Percentiles rank a stretch among this genome's conserved stretches.
These are phyloP conservation scores for Tenrec ecaudatus DNA, from an alignment of 2,113 vertebrate genomes.

Conservation along the genomic window DNA sequence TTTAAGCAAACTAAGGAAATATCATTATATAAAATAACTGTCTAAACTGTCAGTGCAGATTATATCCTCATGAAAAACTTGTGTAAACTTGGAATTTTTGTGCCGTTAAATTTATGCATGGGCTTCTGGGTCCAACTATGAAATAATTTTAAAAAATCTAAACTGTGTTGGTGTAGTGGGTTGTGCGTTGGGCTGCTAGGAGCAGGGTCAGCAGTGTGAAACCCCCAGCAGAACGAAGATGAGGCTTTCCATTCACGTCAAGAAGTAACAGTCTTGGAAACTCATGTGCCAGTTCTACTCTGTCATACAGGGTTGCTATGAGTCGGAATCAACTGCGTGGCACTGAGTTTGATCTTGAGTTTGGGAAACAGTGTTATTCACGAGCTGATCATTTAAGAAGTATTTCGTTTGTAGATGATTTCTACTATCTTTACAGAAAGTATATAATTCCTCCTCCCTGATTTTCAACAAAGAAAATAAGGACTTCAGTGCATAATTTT, in stretches of 20 bases:
- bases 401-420: not conserved
- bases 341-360: too few relatives aligned
- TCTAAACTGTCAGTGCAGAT: conserved; percentile 36
- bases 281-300: too few relatives aligned
- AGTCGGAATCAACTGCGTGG: too few relatives aligned
- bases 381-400: not conserved
- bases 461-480: conserved; percentile 5
- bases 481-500: not conserved
- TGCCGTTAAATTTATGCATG: not conserved
- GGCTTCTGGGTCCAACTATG: not conserved
- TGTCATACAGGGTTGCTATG: too few relatives aligned
- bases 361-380: not conserved
- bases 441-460: not conserved
- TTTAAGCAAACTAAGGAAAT: conserved; percentile 53
- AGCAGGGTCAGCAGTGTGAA: too few relatives aligned
- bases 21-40: not conserved
- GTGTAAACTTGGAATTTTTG: conserved; percentile 51
- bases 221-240: too few relatives aligned
- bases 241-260: too few relatives aligned
- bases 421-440: conserved; percentile 37
- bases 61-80: conserved; percentile 21
- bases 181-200: too few relatives aligned
- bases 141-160: not conserved
- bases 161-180: too few relatives aligned
- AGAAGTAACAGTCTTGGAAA: too few relatives aligned